Base-by-base conservation (phyloP, 2,113 vertebrate genomes). In the Tragelaphus imberbis region DNA sequence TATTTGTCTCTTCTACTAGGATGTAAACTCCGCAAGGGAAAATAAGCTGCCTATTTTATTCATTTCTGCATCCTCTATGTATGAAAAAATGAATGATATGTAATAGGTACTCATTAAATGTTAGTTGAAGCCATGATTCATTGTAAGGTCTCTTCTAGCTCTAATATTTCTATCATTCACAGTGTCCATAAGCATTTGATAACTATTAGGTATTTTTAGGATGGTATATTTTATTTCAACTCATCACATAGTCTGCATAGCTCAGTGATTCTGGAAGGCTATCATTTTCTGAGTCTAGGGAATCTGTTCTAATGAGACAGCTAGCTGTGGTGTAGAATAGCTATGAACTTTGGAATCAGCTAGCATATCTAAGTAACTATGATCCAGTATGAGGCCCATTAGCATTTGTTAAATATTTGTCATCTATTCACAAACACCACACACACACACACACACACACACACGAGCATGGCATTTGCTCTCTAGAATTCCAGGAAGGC, bases 401-500 rank as follows among this genome's bases (percentile, higher is more conserved):
- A 49, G n/a, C 63, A 90, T 63, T 97, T 93, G 96, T 84, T 55
- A 90, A 88, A 91, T 47, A 44, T 84, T 96, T 92, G 53, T 59
- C 93, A 65, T 90, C 12, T 55, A 56, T 33, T 10, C 7, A 12
- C 25, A 65, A 28, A 59, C 16, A 21, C 4, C 1, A 5, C 17
- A 23, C 58, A 51, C 36, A 36, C 79, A 33, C 17, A 8, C 28
- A 33, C n/a, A 56, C 6, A 55, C 15, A 23, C 55, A 85, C 25
- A 8, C 56, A 56, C 1, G 0, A 84, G 84, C 58, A 6, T 47
- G 80, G 84, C n/a, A 61, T 94, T 71, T 91, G 30, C 53, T 96
- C 40, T 77, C 88, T 14, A 94, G 91, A 94, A 95, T 96, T 95
- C 88, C 88, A 88, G 71, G 40, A 92, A 89, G 80, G 80, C 94